Evolutionary conservation across 2,888 invertebrate genomes (phyloP), one percentile per base, ranked within the genome.

Genomic region (Drosophila eohydei): DNA sequence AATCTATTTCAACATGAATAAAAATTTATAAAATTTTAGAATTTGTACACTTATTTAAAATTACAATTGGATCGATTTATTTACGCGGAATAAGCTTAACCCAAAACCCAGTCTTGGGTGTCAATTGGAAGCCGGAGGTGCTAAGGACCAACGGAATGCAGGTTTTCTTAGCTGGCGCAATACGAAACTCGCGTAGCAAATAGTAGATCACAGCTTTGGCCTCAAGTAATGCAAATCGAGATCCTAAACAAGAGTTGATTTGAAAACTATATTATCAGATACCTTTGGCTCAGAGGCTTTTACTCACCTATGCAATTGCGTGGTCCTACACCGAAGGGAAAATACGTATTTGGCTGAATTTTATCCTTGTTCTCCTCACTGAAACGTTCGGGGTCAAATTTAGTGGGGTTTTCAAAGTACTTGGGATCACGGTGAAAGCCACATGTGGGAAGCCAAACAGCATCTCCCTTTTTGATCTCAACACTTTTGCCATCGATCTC

Each of bases 381-480:
- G 76, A 95, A 95, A 21, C 95, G 89, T 73, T 94, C 93, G 8
- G 95, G 95, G 83, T 95, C 94, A 58, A 95, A 95, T 81, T 94
- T 94, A 0, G 90, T 78, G 0, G 95, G 95, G 14, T 95, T 92
- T 0, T 94, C 93, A 81, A 92, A 95, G 83, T 92, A 94, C 21
- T 93, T 85, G 0, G 94, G 93, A 82, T 95, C 94, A n/a, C 91
- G 93, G 69, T 95, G 95, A 44, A 94, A 82, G 0, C 92, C 92
- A 78, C 91, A 93, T 0, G 92, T 81, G 0, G 94, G 94, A 34
- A 94, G 85, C 71, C 90, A 88, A 32, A 92, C 0, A 4, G 68
- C 36, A 4, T 90, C 80, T 0, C 90, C 92, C 11, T 76, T 78
- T 59, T 92, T 90, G 4, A 93, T 86, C 11, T 90, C 90, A 12